Base-by-base conservation (phyloP, 2,888 invertebrate genomes). In the Pocota personata region DNA sequence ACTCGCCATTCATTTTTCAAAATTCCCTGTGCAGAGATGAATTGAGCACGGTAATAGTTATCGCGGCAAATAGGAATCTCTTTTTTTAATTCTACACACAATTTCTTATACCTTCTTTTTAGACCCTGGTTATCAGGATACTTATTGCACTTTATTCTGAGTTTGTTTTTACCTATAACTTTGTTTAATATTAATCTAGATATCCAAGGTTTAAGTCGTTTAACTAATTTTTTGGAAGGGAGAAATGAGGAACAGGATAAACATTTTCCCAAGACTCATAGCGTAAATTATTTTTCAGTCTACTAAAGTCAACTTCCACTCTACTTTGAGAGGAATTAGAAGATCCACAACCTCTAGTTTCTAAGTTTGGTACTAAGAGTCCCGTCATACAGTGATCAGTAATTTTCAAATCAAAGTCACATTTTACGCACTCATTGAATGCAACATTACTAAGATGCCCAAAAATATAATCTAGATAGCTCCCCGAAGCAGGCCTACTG, bases 301-400 rank as follows among this genome's bases (percentile, higher is more conserved):
- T 16, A 32, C 2, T 10, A 14, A 32, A 46, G 14, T 69, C 10
- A 7, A 57, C 21, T 14, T 24, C 43, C n/a, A 24, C 21, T 6
- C 10, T 3, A 6, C n/a, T 30, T 14, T 55, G n/a, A n/a, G 10
- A 0, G 1, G 27, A 43, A 2, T 60, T 40, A 6, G 35, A 12
- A 24, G 2, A 8, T 8, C 32, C 10, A 32, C 32, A 8, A 8
- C 10, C 10, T 2, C 10, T 10, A 32, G 8, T 32, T 14, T 6
- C 14, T 48, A 24, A 14, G 1, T 27, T 40, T 14, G 40, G 14
- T 19, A 69, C 0, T 1, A 55, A 1, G 2, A 69, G 24, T 4
- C 40, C 69, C 43, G 43, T 52, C 67, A 67, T 67, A 55, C 14
- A 67, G 37, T 67, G 67, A 16, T 67, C 40, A 30, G 52, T 67